Evolutionary conservation across 2,888 invertebrate genomes (phyloP), one percentile per base, ranked within the genome.

Genomic region (Tetramorium bicarinatum): DNA sequence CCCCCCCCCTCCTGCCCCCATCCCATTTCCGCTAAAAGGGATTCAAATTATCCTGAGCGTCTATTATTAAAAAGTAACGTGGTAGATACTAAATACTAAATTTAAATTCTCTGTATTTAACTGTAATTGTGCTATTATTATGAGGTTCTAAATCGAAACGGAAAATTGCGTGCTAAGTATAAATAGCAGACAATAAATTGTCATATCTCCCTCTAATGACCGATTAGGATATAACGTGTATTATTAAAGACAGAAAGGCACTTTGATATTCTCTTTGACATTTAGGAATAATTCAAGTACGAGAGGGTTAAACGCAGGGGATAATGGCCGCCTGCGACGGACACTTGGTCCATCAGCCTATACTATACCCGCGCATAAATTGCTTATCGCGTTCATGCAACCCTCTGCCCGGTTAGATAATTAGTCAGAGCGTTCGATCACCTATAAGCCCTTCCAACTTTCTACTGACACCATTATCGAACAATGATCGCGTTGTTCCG

Each of bases 381-480:
- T 82, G 56, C 82, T 82, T 82, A 82, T 77, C 77, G 82, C 64
- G 54, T 66, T 25, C 49, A 49, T 59, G 56, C 66, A 41, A 66
- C 77, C 76, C 77, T 67, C 82, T 34, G 41, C 47, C 56, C 79
- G 66, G 54, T 66, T 82, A 47, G 77, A 66, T 77, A 77, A 75
- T 82, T 77, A 82, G 66, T 59, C 47, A 38, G 56, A 34, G 64
- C 66, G 38, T 77, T 77, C 59, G 76, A 75, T 77, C 64, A 66
- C 47, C 64, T 54, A 25, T 49, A 66, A 77, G 47, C 59, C 66
- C 82, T 59, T 66, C 66, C 49, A 82, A 82, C 41, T 82, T 64
- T 77, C 77, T 77, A 82, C 54, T 77, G 82, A 77, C 72, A 77
- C 79, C 56, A 82, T 66, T 82, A 77, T 67, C 66, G 59, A 64